Percentiles rank a stretch among this genome's conserved stretches.
phyloP scores from a whole-genome alignment of 2,888 invertebrate species.

The Caenorhabditis panamensis region DNA sequence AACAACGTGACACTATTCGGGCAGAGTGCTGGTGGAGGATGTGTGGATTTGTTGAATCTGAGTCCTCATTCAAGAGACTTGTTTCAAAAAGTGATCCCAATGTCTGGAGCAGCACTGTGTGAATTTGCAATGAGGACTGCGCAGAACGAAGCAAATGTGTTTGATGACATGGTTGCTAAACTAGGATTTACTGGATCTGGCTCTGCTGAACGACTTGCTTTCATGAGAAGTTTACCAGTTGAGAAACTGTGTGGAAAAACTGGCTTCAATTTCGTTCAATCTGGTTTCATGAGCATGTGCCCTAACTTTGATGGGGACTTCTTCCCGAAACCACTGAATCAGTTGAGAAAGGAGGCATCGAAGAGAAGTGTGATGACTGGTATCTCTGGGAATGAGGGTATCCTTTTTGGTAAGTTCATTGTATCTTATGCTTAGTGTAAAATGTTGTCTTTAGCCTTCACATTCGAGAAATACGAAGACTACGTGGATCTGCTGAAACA shows the following conservation, averaged over 20 bases:
- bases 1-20: slow-evolving; percentile 77
- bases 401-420: slow-evolving; percentile 26
- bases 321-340: slow-evolving; percentile 43
- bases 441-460: slow-evolving; percentile 5
- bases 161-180: slow-evolving; percentile 55
- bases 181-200: slow-evolving; percentile 54
- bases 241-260: slow-evolving; percentile 22
- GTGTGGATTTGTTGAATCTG: slow-evolving; percentile 64
- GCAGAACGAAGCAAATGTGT: slow-evolving; percentile 32
- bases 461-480: neutral
- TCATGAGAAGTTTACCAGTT: slow-evolving; percentile 44
- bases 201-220: slow-evolving; percentile 43
- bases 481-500: slow-evolving; percentile 6
- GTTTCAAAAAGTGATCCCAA: slow-evolving; percentile 34
- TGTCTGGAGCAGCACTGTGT: slow-evolving; percentile 63
- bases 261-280: slow-evolving; percentile 19
- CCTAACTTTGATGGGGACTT: slow-evolving; percentile 67
- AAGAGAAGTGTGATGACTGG: slow-evolving; percentile 39
- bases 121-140: slow-evolving; percentile 57
- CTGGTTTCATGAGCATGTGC: slow-evolving; percentile 58
- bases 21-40: slow-evolving; percentile 71
- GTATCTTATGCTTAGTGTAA: slow-evolving; percentile 11
- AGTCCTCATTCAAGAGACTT: slow-evolving; percentile 65
- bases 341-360: slow-evolving; percentile 46
- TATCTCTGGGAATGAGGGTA: slow-evolving; percentile 49